Evolutionary conservation across 2,797 vertebrate species (phyloP), one percentile per base, ranked within the genome.

Genomic region (Distichodus sexfasciatus): DNA sequence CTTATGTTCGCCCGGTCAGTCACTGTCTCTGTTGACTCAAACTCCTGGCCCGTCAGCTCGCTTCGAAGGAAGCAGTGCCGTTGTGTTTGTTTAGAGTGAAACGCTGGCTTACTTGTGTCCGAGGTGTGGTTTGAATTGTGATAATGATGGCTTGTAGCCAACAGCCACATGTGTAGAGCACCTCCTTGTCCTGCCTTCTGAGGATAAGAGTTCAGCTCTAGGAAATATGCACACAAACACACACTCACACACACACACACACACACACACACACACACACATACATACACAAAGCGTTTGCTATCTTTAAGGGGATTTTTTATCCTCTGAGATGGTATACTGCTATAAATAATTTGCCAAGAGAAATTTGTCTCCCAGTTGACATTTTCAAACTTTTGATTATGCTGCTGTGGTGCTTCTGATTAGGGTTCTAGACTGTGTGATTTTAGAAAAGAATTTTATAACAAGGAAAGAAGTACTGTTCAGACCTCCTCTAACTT

Each of bases 1-100:
- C 10, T n/a, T n/a, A n/a, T n/a, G 23, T 40, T 65, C n/a, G 8
- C 15, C 15, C 17, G 44, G 35, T 53, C 55, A 44, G 59, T 59
- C 54, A n/a, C 55, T 14, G 14, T 1, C 41, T 51, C 38, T 53
- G 46, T 33, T 50, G 36, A 44, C 36, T 14, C 54, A 43, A 33
- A 36, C 53, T 59, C 3, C 36, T 4, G 17, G 53, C 23, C 23
- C 38, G 17, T 44, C 14, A 9, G 23, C 55, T 36, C 12, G 5
- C 35, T 33, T 58, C 6, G 33, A 51, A 43, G 35, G 43, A 65
- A 57, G 17, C 36, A 36, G 40, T 46, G n/a, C 4, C 11, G 19
- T 10, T 19, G 64, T 70, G 70, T 66, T 43, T 71, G 57, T 43
- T 43, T 58, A 41, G 24, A 36, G 26, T 71, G 26, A 55, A 72